Conservation (phyloP, 2,113 vertebrate species). For the Psittacula cyanocephala region DNA sequence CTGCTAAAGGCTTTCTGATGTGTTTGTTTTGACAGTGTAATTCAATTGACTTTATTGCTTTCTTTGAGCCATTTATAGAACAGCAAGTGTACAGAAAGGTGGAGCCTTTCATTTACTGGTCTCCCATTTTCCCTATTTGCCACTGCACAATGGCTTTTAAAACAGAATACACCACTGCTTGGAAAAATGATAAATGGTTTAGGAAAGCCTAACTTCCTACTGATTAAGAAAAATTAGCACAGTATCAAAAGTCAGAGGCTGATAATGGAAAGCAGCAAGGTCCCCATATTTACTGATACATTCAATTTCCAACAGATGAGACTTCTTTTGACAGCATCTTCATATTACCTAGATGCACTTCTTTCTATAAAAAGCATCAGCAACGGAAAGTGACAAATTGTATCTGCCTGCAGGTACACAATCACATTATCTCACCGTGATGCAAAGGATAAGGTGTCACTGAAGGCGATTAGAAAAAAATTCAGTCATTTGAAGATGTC, state of each 20-base stretch:
- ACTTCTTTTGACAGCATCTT: neutral
- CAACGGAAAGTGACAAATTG: neutral
- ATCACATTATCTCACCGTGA: neutral
- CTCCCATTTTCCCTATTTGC: neutral
- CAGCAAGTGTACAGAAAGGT: neutral
- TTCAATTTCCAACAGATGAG: neutral
- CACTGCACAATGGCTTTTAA: neutral
- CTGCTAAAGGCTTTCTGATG: neutral
- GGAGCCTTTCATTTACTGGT: neutral
- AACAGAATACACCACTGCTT: neutral
- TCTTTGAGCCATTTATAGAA: neutral
- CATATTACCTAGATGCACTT: neutral
- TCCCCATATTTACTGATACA: neutral
- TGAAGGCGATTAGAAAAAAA: neutral
- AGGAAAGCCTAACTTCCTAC: neutral
- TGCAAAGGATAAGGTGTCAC: neutral
- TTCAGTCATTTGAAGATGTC: neutral
- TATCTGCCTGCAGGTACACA: neutral
- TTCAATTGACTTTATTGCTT: neutral
- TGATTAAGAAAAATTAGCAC: neutral
- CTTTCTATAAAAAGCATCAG: neutral
- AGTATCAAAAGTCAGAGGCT: neutral
- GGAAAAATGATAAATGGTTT: neutral
- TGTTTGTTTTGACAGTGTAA: neutral
- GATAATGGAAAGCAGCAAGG: neutral